A percentile compares a stretch with the other conserved stretches of the same genome.
Conservation (phyloP, 2,797 vertebrate genomes). For the Mallotus villosus region DNA sequence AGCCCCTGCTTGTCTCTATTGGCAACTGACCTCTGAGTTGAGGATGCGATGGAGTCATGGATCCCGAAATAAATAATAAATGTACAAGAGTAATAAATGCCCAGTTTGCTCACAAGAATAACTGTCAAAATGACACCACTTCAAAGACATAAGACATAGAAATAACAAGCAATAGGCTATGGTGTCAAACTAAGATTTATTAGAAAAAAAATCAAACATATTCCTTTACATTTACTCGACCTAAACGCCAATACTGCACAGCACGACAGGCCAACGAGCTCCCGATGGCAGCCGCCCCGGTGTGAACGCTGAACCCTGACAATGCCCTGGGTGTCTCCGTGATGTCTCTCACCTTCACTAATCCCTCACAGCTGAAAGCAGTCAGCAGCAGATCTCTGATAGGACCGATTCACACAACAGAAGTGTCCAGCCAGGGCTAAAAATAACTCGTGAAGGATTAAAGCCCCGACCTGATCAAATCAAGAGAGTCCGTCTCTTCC, state of each 20-base stretch:
- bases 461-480: constrained; percentile 39
- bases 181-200: constrained; percentile 1
- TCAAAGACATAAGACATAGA: constrained; percentile 10
- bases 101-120: constrained; percentile 35
- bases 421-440: constrained; percentile 53
- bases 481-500: constrained; percentile 30
- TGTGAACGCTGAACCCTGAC: constrained; percentile 49
- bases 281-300: constrained; percentile 21
- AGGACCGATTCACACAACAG: constrained; percentile 27
- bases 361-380: constrained; percentile 69
- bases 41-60: no score
- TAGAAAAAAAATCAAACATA: no score
- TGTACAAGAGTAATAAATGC: no score
- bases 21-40: constrained; percentile 14
- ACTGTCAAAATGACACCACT: constrained; percentile 53
- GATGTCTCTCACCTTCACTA: constrained; percentile 65
- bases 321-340: constrained; percentile 43
- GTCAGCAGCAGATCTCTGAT: constrained; percentile 52
- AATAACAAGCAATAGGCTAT: constrained; percentile 5
- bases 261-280: constrained; percentile 34
- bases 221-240: constrained; percentile 60
- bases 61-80: no score
- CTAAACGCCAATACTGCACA: constrained; percentile 50
- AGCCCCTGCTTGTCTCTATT: no score
- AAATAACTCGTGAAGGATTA: constrained; percentile 59